These are phyloP conservation scores for Ivindomyrus marchei DNA, from an alignment of 2,113 vertebrate species.

Conservation along the genomic window DNA sequence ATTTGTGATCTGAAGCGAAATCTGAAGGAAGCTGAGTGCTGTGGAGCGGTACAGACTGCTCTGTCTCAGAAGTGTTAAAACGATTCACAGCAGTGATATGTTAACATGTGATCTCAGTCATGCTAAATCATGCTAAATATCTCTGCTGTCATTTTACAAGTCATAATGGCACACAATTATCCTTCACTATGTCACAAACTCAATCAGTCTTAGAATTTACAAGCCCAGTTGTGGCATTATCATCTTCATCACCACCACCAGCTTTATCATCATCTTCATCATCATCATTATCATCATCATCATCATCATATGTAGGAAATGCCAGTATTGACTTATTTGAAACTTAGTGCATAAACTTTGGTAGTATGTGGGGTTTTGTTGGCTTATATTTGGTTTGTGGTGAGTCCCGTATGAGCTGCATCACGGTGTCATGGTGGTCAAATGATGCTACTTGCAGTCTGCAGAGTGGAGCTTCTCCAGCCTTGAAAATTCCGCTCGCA, in stretches of 20 bases:
- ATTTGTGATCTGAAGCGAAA: background rate
- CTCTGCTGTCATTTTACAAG: background rate
- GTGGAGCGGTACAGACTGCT: background rate
- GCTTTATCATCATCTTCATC: background rate
- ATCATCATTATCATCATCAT: background rate
- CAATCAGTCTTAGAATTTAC: background rate
- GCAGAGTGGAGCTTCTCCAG: background rate
- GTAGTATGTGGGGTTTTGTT: background rate
- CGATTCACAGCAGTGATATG: background rate
- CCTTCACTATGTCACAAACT: background rate
- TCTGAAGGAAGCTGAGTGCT: background rate
- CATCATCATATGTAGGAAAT: background rate
- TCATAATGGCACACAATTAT: background rate
- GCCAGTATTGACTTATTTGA: background rate
- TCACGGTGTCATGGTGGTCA: background rate
- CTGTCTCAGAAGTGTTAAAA: background rate
- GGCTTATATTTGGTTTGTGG: background rate
- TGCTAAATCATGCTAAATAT: background rate
- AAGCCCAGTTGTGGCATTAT: background rate
- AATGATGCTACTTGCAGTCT: background rate
- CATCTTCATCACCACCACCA: background rate
- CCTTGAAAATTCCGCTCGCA: background rate
- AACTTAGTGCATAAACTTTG: background rate
- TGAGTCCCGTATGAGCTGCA: background rate
- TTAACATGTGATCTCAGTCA: background rate